These are phyloP conservation scores for Amphipoea oculea DNA, from an alignment of 2,888 invertebrate genomes.

Conservation along the genomic window DNA sequence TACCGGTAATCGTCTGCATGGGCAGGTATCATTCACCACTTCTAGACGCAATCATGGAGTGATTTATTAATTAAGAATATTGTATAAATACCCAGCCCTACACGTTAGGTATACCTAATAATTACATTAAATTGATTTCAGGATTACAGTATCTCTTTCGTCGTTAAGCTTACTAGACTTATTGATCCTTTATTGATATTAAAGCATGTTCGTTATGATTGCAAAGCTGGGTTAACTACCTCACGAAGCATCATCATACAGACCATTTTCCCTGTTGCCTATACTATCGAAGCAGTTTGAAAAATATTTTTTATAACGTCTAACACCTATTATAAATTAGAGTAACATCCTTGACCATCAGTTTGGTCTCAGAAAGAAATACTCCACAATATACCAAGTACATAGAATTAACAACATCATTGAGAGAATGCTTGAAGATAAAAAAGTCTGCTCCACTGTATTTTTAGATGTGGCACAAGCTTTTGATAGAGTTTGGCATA, in stretches of 20 bases:
- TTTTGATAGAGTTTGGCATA: no score
- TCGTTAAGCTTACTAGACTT: neutral
- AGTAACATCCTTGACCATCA: neutral
- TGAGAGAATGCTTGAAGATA: neutral
- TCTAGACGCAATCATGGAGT: neutral
- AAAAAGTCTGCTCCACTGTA: no score
- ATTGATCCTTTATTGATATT: neutral
- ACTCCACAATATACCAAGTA: neutral
- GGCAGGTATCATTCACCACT: conserved; percentile 25
- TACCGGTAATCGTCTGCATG: conserved; percentile 3
- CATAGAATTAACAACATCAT: neutral
- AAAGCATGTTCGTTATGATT: neutral
- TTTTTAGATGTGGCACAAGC: no score
- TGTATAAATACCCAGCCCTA: neutral
- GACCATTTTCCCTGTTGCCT: neutral
- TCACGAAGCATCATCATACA: neutral
- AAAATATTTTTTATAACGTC: neutral
- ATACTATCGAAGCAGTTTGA: neutral
- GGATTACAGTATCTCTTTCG: neutral
- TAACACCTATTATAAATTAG: neutral
- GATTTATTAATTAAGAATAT: conserved; percentile 25
- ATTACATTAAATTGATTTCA: conserved; percentile 11
- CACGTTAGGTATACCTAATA: neutral
- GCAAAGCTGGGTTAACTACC: neutral
- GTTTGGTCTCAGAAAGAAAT: neutral